phyloP scores from a whole-genome alignment of 2,888 invertebrate genomes.

The Cantharis nigra region DNA sequence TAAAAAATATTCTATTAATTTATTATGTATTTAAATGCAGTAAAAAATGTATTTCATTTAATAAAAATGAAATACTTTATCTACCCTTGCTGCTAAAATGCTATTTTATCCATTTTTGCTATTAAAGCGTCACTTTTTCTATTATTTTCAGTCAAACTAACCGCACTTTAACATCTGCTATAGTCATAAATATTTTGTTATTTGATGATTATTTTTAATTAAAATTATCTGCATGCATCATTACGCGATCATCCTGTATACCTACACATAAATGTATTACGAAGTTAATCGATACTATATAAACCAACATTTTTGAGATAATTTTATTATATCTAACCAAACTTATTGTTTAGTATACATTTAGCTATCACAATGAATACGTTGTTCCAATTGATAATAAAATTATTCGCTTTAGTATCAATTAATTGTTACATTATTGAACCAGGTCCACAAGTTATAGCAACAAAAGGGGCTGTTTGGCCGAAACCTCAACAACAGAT shows the following conservation, averaged over 20 bases:
- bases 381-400: neutral
- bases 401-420: neutral
- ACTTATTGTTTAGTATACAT: neutral
- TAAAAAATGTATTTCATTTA: too few relatives aligned
- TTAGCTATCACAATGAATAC: conserved; percentile 47
- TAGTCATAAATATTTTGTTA: too few relatives aligned
- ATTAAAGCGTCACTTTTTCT: too few relatives aligned
- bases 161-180: too few relatives aligned
- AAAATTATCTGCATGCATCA: neutral
- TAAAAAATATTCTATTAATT: too few relatives aligned
- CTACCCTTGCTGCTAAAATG: too few relatives aligned
- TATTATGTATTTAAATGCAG: too few relatives aligned
- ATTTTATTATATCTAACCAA: neutral
- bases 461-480: conserved; percentile 71
- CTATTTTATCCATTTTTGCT: too few relatives aligned
- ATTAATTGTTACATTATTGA: conserved; percentile 14
- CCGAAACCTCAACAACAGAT: conserved; percentile 65
- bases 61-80: too few relatives aligned
- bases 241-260: neutral
- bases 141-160: too few relatives aligned
- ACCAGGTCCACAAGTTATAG: conserved; percentile 58
- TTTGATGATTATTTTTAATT: neutral
- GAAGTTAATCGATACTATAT: neutral
- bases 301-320: neutral
- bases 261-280: neutral